Evolutionary conservation across 1,140 invertebrate genomes (phyloP).

Genomic region (Argopecten irradians): DNA sequence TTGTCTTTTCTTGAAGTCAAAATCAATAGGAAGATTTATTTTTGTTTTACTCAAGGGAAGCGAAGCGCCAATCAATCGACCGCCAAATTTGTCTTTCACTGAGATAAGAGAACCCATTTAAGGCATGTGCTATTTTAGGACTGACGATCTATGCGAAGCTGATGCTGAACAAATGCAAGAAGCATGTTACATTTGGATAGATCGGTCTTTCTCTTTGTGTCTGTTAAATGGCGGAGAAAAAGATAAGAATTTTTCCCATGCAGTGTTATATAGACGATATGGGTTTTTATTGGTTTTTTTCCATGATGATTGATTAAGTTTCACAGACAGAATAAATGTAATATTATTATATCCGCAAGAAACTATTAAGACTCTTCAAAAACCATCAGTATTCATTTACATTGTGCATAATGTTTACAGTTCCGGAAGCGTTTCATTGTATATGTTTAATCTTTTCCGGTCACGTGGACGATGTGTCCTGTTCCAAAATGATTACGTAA

Average conservation of each 20-base stretch:
- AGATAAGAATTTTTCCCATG: neutral
- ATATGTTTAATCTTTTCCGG: neutral
- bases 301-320: no score
- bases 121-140: conserved; percentile 9
- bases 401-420: no score
- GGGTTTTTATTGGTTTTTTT: no score
- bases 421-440: no score
- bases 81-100: neutral
- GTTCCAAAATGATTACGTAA: no score
- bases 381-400: no score
- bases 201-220: neutral
- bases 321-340: no score
- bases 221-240: neutral
- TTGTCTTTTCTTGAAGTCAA: conserved; percentile 11
- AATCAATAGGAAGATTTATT: conserved; percentile 12
- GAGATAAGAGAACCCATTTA: conserved; percentile 1
- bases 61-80: conserved; percentile 13
- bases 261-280: neutral
- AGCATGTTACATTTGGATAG: neutral
- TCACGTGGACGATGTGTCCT: neutral
- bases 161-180: neutral
- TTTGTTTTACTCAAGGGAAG: conserved; percentile 2
- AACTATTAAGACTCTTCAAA: no score
- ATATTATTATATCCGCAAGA: no score
- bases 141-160: neutral